phyloP scores from a whole-genome alignment of 2,113 vertebrate species.

The Pteruthius melanotis region DNA sequence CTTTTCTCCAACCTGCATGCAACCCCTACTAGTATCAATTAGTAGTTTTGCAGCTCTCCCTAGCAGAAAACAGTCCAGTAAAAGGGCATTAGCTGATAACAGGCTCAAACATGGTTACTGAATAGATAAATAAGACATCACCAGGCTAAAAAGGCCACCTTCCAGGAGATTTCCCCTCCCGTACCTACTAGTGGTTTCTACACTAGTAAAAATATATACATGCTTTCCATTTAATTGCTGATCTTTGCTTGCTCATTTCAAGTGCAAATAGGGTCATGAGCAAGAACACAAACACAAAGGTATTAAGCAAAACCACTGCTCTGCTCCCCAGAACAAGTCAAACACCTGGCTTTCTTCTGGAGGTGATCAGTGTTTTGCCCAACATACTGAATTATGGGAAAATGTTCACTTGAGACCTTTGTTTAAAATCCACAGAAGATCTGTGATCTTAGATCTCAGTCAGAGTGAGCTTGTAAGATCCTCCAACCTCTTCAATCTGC shows the following conservation, averaged over 20 bases:
- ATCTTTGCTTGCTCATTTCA: constrained; percentile 27
- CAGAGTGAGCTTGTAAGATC: constrained; percentile 91
- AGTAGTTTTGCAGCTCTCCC: constrained; percentile 10
- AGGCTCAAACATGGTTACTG: neutral
- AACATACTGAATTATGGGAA: neutral
- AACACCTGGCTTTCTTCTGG: neutral
- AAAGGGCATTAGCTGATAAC: neutral
- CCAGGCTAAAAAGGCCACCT: constrained; percentile 34
- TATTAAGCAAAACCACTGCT: constrained; percentile 23
- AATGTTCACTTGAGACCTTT: constrained; percentile 10
- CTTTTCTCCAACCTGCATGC: constrained; percentile 25
- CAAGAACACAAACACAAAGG: constrained; percentile 16
- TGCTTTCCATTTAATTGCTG: neutral
- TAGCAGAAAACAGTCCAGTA: constrained; percentile 32
- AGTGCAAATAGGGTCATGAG: constrained; percentile 38
- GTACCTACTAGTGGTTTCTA: constrained; percentile 24
- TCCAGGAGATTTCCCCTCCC: constrained; percentile 1
- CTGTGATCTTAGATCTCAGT: constrained; percentile 86
- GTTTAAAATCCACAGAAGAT: constrained; percentile 3
- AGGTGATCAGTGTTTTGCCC: neutral
- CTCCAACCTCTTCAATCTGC: constrained; percentile 88
- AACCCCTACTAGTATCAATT: neutral
- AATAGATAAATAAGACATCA: constrained; percentile 28
- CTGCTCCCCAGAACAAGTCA: constrained; percentile 37
- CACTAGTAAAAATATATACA: constrained; percentile 19